These are phyloP conservation scores for Osmoderma eremita DNA, from an alignment of 2,888 invertebrate species.

Conservation along the genomic window DNA sequence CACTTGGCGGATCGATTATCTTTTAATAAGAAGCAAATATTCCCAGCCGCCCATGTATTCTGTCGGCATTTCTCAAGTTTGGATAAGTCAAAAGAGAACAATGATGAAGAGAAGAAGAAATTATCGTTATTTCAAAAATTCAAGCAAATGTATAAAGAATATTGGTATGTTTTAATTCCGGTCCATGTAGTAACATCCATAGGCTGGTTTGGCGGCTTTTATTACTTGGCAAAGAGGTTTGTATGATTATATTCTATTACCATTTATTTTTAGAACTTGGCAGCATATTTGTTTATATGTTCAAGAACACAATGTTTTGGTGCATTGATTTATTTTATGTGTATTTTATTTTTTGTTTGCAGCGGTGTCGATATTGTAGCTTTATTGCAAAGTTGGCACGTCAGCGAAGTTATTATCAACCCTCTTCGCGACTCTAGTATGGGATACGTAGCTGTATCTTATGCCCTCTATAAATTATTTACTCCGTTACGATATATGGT, in stretches of 20 bases:
- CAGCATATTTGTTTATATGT: constrained; percentile 16
- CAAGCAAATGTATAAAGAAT: constrained; percentile 92
- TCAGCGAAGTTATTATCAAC: constrained; percentile 81
- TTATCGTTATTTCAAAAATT: constrained; percentile 80
- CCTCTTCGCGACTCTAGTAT: constrained; percentile 82
- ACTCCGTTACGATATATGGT: constrained; percentile 93
- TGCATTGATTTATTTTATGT: neutral
- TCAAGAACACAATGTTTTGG: neutral
- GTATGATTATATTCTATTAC: constrained; percentile 37
- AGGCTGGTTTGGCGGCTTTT: constrained; percentile 90
- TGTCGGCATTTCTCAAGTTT: constrained; percentile 2
- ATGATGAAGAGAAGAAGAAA: constrained; percentile 62
- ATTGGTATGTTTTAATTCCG: constrained; percentile 96
- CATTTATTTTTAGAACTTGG: constrained; percentile 27
- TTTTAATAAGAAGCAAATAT: constrained; percentile 18
- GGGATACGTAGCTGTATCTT: constrained; percentile 89
- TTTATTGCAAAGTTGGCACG: constrained; percentile 78
- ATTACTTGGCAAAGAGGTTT: constrained; percentile 87
- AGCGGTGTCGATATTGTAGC: constrained; percentile 93
- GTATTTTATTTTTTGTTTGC: constrained; percentile 57
- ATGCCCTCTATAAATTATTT: constrained; percentile 92
- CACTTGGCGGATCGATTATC: neutral
- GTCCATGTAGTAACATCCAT: constrained; percentile 91
- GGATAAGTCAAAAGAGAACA: constrained; percentile 30
- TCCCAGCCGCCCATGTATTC: constrained; percentile 15